Evolutionary conservation across 2,797 vertebrate genomes (phyloP).

Genomic region (Hypotaenidia philippensis): DNA sequence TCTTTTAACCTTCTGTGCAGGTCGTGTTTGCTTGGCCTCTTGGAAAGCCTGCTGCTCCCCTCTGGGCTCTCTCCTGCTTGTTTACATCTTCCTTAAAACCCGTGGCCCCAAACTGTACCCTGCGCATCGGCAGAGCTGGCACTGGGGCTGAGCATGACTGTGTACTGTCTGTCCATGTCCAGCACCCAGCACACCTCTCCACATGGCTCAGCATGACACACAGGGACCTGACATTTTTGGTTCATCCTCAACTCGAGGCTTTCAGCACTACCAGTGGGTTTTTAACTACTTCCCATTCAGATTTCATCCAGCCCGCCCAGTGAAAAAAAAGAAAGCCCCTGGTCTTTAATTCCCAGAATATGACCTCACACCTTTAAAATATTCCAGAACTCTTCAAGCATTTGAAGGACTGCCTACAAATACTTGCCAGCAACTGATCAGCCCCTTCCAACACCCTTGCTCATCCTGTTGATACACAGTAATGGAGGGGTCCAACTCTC

Average conservation of each 20-base stretch:
- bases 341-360: not conserved
- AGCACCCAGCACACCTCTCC: not conserved
- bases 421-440: not conserved
- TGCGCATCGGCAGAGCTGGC: not conserved
- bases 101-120: not conserved
- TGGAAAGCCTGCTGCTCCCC: not conserved
- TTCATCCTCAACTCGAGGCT: not conserved
- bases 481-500: not conserved
- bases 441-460: not conserved
- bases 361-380: not conserved
- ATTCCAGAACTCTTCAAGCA: not conserved
- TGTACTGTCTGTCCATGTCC: not conserved
- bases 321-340: not conserved
- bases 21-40: conserved; percentile 5
- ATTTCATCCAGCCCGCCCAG: not conserved
- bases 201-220: not conserved
- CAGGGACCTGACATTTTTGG: not conserved
- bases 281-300: not conserved
- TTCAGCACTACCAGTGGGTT: not conserved
- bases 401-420: not conserved
- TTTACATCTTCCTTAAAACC: not conserved
- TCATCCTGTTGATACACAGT: not conserved
- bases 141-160: not conserved
- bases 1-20: conserved; percentile 11
- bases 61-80: not conserved